Base-by-base conservation (phyloP, 2,888 invertebrate genomes). In the Heteromyza rotundicornis region DNA sequence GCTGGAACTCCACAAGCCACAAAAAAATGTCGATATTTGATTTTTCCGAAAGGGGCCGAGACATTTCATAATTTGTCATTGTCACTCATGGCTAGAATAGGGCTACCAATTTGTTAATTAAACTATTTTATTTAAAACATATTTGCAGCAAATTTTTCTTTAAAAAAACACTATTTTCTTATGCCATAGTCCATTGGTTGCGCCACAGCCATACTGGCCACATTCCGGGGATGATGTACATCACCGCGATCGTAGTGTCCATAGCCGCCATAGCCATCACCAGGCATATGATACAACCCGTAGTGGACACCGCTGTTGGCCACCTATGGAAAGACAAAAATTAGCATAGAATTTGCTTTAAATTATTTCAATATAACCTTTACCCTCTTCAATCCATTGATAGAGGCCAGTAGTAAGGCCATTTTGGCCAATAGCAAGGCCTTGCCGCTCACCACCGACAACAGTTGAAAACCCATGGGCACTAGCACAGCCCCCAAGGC, bases 401-500 rank as follows among this genome's bases (percentile, higher is more conserved):
- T 91, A 0, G 92, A 91, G 2, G 92, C 90, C 12, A 93, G 82
- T 53, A 93, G 86, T 3, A 94, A 83, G 0, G 94, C 92, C 88
- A 93, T 89, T 84, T 93, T 93, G 2, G 93, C 91, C 19, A 94
- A 82, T 0, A 93, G 82, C 2, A 94, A 80, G 0, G 93, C 92
- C 77, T 93, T 94, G 27, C 92, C 93, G 3, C 92, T 92, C 1
- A 94, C 85, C 0, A 93, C 90, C 0, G 93, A 92, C 1, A 94
- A 85, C 80, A 94, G 90, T 80, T 94, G 92, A 78, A 94, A 94
- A 14, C 92, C 93, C 88, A 93, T 89, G 0, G 93, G 93, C 14
- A 93, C 85, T 1, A 93, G 78, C 2, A 93, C 88, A 79, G 92
- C 88, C 1, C 91, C 90, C 75, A 93, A 87, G 16, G 92, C 88